Conservation (phyloP, 2,113 vertebrate species). For the Felis chaus region DNA sequence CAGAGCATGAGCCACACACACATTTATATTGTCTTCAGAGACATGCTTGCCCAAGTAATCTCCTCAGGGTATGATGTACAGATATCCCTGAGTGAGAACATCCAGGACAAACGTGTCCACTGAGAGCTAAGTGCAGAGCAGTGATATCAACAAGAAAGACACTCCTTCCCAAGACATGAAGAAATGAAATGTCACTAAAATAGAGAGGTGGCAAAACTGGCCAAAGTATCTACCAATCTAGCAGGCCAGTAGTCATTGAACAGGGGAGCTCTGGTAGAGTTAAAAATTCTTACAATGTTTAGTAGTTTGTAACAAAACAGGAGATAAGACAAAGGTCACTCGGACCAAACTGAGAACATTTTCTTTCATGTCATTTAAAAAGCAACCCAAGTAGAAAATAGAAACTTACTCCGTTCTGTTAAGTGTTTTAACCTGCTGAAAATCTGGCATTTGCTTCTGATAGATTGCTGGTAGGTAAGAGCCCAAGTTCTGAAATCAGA, state of each 20-base stretch:
- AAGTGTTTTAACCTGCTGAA: not conserved
- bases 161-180: not conserved
- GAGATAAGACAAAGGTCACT: not conserved
- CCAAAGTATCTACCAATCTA: not conserved
- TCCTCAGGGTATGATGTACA: not conserved
- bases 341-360: not conserved
- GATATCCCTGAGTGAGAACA: not conserved
- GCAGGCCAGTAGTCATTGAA: not conserved
- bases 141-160: not conserved
- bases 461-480: not conserved
- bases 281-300: not conserved
- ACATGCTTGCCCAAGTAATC: not conserved
- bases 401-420: not conserved
- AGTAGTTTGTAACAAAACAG: not conserved
- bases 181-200: not conserved
- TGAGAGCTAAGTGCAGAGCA: not conserved
- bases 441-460: not conserved
- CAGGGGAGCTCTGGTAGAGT: not conserved
- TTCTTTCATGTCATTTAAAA: not conserved
- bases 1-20: accelerated
- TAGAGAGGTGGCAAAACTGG: not conserved
- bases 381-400: conserved; percentile 12
- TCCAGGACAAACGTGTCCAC: not conserved
- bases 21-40: not conserved
- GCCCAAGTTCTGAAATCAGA: not conserved